phyloP scores from a whole-genome alignment of 2,113 vertebrate genomes.

The Chamaea fasciata region DNA sequence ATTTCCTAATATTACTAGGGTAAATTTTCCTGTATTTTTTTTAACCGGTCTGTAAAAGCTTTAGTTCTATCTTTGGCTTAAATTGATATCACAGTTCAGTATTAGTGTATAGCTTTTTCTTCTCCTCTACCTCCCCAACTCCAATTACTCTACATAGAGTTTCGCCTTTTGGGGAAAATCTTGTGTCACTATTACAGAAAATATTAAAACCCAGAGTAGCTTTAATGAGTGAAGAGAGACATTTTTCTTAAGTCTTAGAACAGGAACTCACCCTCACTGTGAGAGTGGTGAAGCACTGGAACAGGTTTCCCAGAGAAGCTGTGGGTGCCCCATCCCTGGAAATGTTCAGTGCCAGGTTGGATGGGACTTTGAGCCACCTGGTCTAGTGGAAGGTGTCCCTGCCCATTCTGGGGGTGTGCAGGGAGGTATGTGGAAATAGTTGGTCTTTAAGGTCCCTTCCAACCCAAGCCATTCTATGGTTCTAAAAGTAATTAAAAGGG shows the following conservation, averaged over 20 bases:
- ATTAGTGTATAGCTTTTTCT: background rate
- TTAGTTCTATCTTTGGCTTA: background rate
- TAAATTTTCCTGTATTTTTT: background rate
- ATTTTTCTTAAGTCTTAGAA: background rate
- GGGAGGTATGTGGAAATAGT: background rate
- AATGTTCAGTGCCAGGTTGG: background rate
- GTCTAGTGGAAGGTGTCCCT: background rate
- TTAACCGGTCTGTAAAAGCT: background rate
- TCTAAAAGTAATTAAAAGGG: background rate
- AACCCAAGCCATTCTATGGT: background rate
- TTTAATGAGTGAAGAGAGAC: background rate
- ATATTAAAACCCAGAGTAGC: background rate
- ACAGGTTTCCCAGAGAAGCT: background rate
- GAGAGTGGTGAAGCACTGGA: background rate
- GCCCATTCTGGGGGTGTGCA: background rate
- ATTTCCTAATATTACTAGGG: background rate
- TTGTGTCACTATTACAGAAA: background rate
- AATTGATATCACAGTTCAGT: background rate
- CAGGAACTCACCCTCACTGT: background rate
- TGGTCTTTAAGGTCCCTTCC: background rate
- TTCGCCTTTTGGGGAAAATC: background rate
- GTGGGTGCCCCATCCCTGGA: background rate
- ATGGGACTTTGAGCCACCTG: background rate
- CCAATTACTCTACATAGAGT: background rate
- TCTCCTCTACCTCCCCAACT: no score